Base-by-base conservation (phyloP, 2,113 vertebrate genomes). In the Gavia stellata region DNA sequence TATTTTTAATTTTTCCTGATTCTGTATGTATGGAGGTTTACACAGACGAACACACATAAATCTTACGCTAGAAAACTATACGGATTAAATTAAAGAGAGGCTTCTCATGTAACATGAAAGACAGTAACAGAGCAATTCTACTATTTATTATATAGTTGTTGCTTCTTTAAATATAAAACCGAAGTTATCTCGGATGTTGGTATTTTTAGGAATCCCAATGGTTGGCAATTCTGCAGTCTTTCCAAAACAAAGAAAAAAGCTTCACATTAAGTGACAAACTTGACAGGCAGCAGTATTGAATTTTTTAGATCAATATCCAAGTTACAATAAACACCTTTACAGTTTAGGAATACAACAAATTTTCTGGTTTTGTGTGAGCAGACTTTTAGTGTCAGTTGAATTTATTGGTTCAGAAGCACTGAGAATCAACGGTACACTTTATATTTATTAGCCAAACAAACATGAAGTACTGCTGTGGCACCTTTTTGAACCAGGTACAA, bases 391-490 rank as follows among this genome's bases (percentile, higher is more conserved):
- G 34, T 89, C 86, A 65, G 53, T 78, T 91, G 80, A 93, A 95
- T 95, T 93, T 96, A 90, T 81, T 31, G 34, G 34, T 77, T 89
- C 42, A 87, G 78, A 95, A 86, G 12, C 50, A 63, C 44, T 52
- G 50, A 86, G 63, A 94, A 40, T 6, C 83, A 65, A 19, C 1
- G 7, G 40, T 83, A 47, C 55, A 16, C 92, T 94, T 91, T 74
- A 78, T 94, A 81, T 94, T 97, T 95, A 90, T 88, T 90, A 92
- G 36, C 67, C 56, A 96, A 92, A 91, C 56, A 97, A 91, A 92
- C 29, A 63, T 70, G 40, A 97, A 92, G 58, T 77, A 95, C 62
- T 80, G 10, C 70, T 82, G 38, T 84, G 61, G 38, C 31, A 87
- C 23, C 31, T 81, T 75, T 88, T 77, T 75, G 61, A 92, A 91